These are phyloP conservation scores for Anthoptus insignis DNA, from an alignment of 2,888 invertebrate species.

Conservation along the genomic window DNA sequence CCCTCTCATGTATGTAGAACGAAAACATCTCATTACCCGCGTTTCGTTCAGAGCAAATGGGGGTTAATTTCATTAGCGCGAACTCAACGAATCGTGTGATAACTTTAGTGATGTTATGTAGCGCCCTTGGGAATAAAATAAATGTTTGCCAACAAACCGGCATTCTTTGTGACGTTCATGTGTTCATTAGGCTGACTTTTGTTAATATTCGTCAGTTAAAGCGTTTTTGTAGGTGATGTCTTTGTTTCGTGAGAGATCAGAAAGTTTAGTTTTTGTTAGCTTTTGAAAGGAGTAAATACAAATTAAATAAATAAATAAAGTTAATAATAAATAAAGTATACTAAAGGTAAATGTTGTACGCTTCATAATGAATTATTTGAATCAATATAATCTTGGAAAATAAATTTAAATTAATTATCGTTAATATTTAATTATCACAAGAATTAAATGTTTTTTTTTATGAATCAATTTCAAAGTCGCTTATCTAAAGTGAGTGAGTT, in stretches of 20 bases:
- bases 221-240: not conserved
- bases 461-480: too few species aligned
- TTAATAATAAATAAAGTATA: too few species aligned
- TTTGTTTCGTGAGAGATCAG: not conserved
- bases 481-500: too few species aligned
- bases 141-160: constrained; percentile 59
- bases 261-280: constrained; percentile 31
- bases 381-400: too few species aligned
- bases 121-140: constrained; percentile 68
- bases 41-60: constrained; percentile 73
- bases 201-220: constrained; percentile 27
- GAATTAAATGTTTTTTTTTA: too few species aligned
- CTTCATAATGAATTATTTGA: too few species aligned
- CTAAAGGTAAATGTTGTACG: too few species aligned
- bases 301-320: too few species aligned
- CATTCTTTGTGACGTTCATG: constrained; percentile 63
- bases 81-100: constrained; percentile 85
- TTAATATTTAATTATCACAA: too few species aligned
- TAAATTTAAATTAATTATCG: too few species aligned
- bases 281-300: too few species aligned
- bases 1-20: constrained; percentile 67
- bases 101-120: constrained; percentile 82
- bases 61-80: constrained; percentile 85
- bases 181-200: constrained; percentile 58
- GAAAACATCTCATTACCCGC: constrained; percentile 75